phyloP scores from a whole-genome alignment of 2,797 vertebrate genomes.

The Tragopan temminckii region DNA sequence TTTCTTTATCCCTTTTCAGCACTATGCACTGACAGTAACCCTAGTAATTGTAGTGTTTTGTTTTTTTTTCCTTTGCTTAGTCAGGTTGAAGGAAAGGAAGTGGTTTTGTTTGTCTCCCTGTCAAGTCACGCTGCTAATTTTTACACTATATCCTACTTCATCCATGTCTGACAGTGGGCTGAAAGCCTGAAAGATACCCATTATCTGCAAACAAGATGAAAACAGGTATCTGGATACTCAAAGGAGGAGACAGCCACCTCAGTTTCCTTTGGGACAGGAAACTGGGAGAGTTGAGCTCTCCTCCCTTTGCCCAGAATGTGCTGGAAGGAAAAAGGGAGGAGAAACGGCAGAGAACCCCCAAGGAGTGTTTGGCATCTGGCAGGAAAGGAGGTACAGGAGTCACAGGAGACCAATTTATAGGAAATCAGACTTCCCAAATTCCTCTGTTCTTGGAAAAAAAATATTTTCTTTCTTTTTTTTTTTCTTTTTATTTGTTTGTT shows the following conservation, averaged over 20 bases:
- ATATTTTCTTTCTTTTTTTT: background rate
- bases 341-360: background rate
- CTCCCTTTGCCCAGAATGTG: background rate
- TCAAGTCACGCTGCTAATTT: background rate
- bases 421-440: background rate
- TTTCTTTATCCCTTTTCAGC: background rate
- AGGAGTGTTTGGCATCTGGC: background rate
- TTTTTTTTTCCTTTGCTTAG: background rate
- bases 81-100: background rate
- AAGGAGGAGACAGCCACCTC: accelerated
- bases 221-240: background rate
- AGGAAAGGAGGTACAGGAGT: background rate
- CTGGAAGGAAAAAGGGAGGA: background rate
- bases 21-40: background rate
- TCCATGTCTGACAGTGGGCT: background rate
- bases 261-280: background rate
- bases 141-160: background rate
- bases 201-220: background rate
- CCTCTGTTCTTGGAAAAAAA: background rate
- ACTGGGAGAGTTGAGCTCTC: background rate
- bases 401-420: background rate
- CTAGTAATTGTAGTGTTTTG: background rate
- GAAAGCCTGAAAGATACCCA: background rate
- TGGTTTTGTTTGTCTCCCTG: background rate
- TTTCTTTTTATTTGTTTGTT: background rate